Percentiles rank a stretch among this genome's conserved stretches.
Evolutionary conservation across 2,797 vertebrate genomes (phyloP).

Genomic region (Menidia menidia): DNA sequence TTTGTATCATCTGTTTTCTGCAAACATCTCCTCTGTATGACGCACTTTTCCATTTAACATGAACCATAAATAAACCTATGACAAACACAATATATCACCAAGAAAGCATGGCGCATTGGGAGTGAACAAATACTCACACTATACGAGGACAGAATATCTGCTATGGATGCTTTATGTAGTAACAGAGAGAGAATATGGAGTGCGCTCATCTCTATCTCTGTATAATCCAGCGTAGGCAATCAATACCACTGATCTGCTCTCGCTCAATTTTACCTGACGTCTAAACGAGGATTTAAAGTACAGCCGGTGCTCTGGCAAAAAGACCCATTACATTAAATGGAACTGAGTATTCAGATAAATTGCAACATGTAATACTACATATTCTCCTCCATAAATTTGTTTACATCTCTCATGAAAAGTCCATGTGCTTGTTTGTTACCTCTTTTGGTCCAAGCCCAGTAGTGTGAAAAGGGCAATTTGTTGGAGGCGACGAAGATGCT

Average conservation of each 20-base stretch:
- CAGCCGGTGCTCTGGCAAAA: slow-evolving; percentile 1
- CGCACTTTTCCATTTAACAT: slow-evolving; percentile 10
- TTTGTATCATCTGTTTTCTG: slow-evolving; percentile 16
- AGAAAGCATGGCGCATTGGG: slow-evolving; percentile 5
- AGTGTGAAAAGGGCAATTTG: background rate
- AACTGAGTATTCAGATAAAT: slow-evolving; percentile 5
- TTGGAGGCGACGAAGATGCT: background rate
- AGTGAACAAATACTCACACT: slow-evolving; percentile 25
- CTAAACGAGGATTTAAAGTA: slow-evolving; percentile 12
- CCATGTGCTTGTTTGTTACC: background rate
- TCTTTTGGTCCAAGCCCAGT: background rate
- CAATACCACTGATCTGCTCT: slow-evolving; percentile 1
- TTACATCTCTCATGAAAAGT: slow-evolving; percentile 9
- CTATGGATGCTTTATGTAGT: background rate
- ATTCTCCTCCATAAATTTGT: background rate
- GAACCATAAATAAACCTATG: slow-evolving; percentile 9
- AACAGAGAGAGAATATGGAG: background rate
- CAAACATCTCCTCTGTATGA: slow-evolving; percentile 10
- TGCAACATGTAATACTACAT: background rate
- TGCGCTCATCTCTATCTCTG: background rate
- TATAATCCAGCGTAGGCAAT: slow-evolving; percentile 11
- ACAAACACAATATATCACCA: slow-evolving; percentile 4
- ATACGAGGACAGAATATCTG: slow-evolving; percentile 8
- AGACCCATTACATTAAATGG: background rate
- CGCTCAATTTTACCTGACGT: background rate